Evolutionary conservation across 2,797 vertebrate species (phyloP), one percentile per base, ranked within the genome.

Genomic region (Rachycentron canadum): DNA sequence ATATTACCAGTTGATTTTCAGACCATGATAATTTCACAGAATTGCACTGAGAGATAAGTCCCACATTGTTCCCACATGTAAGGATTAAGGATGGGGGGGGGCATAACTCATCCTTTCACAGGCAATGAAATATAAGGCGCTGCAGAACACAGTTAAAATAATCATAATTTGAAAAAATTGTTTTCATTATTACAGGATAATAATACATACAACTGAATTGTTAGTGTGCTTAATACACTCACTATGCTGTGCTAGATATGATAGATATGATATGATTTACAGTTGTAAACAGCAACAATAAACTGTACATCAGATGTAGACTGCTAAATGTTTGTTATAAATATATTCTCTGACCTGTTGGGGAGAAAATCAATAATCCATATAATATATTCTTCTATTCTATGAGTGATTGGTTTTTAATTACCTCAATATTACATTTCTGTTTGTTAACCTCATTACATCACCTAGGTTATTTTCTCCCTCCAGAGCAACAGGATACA

Each of bases 1-100:
- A 66, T 28, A 71, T 69, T 79, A 75, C 78, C 13, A 40, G 49
- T 41, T 60, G 65, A 79, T 55, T 69, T 36, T 19, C 8, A 65
- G 41, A 40, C 16, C 9, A 23, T 3, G 36, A 69, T 32, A 2
- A 34, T 45, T 70, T 61, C 40, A 55, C 21, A 56, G n/a, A 69
- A 3, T 41, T 47, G 43, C 40, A 61, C 57, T 62, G 70, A 53
- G 73, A 72, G 53, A 74, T 32, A 34, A 25, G 9, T 10, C 4
- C n/a, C n/a, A 11, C 6, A 9, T 14, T 3, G 19, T 58, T 79
- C 6, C 59, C 45, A 56, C 50, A 57, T 62, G 14, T 16, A 28
- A 57, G 49, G 7, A 23, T 16, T 13, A 56, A 21, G 25, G 34
- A 53, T 28, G 8, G 10, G 8, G 16, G n/a, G 3, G 23, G 13